phyloP scores from a whole-genome alignment of 2,888 invertebrate genomes.

The Trichogramma dendrolimi region DNA sequence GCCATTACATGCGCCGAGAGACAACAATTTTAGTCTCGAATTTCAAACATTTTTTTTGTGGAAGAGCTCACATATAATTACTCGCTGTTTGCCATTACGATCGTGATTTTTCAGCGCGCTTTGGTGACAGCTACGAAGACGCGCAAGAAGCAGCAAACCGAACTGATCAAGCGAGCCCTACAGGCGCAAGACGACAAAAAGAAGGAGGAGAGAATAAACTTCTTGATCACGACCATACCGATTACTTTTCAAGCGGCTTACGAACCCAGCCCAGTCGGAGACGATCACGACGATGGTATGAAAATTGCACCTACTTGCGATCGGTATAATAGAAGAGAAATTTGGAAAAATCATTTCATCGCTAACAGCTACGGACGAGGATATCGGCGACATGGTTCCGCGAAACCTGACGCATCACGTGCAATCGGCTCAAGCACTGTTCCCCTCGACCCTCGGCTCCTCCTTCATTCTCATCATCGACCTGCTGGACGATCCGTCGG shows the following conservation, averaged over 20 bases:
- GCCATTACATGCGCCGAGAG: too few species aligned
- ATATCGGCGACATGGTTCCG: constrained; percentile 61
- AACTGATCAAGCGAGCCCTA: constrained; percentile 90
- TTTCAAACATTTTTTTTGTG: too few species aligned
- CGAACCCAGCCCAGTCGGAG: constrained; percentile 82
- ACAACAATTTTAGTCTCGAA: too few species aligned
- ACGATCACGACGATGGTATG: constrained; percentile 81
- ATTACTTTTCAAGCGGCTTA: constrained; percentile 93
- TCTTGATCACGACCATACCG: constrained; percentile 91
- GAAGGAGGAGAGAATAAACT: constrained; percentile 90
- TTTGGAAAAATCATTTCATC: constrained; percentile 10
- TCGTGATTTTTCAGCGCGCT: constrained; percentile 63
- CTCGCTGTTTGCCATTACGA: too few species aligned
- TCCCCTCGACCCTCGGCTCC: constrained; percentile 94
- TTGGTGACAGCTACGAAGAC: constrained; percentile 98
- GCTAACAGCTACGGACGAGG: constrained; percentile 56
- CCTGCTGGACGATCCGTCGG: constrained; percentile 92
- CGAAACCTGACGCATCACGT: constrained; percentile 75
- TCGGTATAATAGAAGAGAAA: neutral
- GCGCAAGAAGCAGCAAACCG: constrained; percentile 97
- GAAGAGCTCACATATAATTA: too few species aligned
- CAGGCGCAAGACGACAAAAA: constrained; percentile 95
- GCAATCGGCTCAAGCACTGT: constrained; percentile 89
- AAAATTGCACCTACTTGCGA: neutral
- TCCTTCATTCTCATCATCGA: constrained; percentile 93